Conservation (phyloP, 1,140 invertebrate genomes). For the Argopecten irradians region DNA sequence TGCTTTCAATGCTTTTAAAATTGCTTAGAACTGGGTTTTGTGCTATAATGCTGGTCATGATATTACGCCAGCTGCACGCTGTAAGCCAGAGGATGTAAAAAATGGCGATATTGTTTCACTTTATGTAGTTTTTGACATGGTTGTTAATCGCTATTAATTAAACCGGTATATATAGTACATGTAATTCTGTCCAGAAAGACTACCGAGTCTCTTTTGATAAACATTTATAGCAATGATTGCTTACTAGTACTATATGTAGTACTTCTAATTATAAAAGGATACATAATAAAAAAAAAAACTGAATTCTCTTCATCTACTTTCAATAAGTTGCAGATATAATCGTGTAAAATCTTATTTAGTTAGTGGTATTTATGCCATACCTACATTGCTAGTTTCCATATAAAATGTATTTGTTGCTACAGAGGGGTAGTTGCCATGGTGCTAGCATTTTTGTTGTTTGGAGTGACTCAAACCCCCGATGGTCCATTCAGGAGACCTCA, state of each 20-base stretch:
- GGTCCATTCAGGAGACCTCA: constrained; percentile 82
- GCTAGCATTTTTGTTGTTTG: constrained; percentile 80
- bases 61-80: too few relatives aligned
- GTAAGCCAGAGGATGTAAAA: too few relatives aligned
- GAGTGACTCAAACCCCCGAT: constrained; percentile 81
- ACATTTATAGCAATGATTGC: not conserved
- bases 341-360: not conserved
- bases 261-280: not conserved
- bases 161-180: too few relatives aligned
- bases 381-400: not conserved
- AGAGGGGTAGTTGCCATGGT: constrained; percentile 80
- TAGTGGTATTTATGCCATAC: not conserved
- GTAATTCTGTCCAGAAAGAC: too few relatives aligned
- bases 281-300: not conserved
- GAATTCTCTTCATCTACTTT: not conserved
- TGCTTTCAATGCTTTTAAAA: too few relatives aligned
- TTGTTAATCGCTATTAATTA: too few relatives aligned
- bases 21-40: too few relatives aligned
- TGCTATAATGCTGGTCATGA: too few relatives aligned
- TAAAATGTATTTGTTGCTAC: constrained; percentile 44
- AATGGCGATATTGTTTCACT: too few relatives aligned
- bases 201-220: too few relatives aligned
- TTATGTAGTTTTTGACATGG: too few relatives aligned
- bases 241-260: not conserved
- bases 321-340: not conserved